A percentile compares a stretch with the other conserved stretches of the same genome.
Evolutionary conservation across 2,113 vertebrate species (phyloP).

Genomic region (Misgurnus anguillicaudatus): DNA sequence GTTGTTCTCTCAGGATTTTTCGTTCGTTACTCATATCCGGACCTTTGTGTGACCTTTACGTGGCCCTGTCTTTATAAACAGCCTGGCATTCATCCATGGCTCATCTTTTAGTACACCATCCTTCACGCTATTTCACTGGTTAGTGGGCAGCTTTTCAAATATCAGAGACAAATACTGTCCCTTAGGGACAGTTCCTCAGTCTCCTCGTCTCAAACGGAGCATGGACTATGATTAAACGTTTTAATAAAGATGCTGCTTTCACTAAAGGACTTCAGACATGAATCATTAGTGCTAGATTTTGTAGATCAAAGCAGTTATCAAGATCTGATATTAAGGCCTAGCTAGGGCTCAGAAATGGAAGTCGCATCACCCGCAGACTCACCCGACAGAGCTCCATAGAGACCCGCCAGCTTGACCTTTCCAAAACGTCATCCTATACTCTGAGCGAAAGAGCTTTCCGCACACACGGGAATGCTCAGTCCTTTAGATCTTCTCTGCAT

Average conservation of each 20-base stretch:
- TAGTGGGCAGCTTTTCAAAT: conserved; percentile 11
- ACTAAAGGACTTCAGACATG: not conserved
- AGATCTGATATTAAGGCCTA: conserved; percentile 4
- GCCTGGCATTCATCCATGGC: not conserved
- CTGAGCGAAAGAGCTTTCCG: not conserved
- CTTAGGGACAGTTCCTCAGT: not conserved
- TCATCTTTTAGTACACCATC: not conserved
- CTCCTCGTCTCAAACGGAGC: not conserved
- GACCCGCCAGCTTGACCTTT: conserved; percentile 48
- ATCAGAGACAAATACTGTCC: conserved; percentile 9
- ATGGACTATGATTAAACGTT: conserved; percentile 17
- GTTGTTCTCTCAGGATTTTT: not conserved
- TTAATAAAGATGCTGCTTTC: conserved; percentile 23
- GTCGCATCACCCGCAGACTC: not conserved
- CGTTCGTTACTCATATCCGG: not conserved
- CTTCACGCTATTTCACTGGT: conserved; percentile 15
- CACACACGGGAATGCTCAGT: not conserved
- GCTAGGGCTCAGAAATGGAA: not conserved
- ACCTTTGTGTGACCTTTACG: conserved; percentile 4
- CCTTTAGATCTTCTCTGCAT: not conserved
- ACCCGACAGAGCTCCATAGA: conserved; percentile 36
- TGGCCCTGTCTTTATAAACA: conserved; percentile 21
- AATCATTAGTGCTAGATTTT: not conserved
- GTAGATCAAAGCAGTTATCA: conserved; percentile 28
- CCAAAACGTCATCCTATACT: conserved; percentile 12